phyloP scores from a whole-genome alignment of 1,140 invertebrate genomes.

The Drosophila sechellia region DNA sequence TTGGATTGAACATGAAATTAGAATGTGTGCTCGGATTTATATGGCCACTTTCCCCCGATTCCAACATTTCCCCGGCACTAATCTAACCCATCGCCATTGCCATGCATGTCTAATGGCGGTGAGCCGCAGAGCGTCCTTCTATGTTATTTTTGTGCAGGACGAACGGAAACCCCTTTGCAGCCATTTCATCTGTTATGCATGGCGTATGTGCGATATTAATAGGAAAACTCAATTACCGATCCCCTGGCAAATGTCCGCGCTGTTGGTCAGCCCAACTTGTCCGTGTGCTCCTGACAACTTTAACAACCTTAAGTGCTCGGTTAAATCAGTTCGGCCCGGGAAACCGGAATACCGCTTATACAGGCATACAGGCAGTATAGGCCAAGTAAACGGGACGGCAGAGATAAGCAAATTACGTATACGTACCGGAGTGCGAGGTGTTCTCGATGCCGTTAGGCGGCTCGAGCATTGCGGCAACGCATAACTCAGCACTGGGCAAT shows the following conservation, averaged over 20 bases:
- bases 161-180: not conserved
- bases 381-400: constrained; percentile 3
- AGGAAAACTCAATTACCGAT: constrained; percentile 60
- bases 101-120: constrained; percentile 17
- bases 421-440: constrained; percentile 44
- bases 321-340: constrained; percentile 26
- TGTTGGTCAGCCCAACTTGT: constrained; percentile 1
- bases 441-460: constrained; percentile 33
- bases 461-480: too few relatives aligned
- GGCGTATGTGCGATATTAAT: constrained; percentile 61
- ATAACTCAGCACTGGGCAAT: constrained; percentile 19
- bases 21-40: constrained; percentile 34
- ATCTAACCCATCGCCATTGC: constrained; percentile 4
- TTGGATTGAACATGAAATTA: constrained; percentile 70
- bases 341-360: not conserved
- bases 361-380: not conserved
- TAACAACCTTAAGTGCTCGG: constrained; percentile 43
- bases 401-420: constrained; percentile 57
- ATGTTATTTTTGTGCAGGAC: not conserved
- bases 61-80: not conserved
- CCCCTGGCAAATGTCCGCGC: not conserved
- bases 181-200: constrained; percentile 40
- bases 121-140: constrained; percentile 8
- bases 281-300: constrained; percentile 18
- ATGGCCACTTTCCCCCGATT: too few relatives aligned